These are phyloP conservation scores for Ptyas mucosa DNA, from an alignment of 2,113 vertebrate genomes.

Conservation along the genomic window DNA sequence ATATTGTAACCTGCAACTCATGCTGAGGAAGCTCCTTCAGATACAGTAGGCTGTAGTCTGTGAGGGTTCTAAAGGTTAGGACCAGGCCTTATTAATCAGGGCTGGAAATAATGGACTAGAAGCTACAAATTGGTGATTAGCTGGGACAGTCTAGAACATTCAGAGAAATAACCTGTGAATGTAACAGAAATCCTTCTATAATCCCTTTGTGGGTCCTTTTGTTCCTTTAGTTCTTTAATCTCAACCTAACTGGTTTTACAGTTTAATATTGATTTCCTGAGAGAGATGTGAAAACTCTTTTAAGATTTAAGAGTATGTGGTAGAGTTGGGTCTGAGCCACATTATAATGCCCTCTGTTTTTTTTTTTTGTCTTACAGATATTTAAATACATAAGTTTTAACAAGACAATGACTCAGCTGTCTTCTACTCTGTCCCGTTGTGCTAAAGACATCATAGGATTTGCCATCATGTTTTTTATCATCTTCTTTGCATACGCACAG, in stretches of 20 bases:
- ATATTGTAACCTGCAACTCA: neutral
- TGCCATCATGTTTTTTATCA: conserved; percentile 72
- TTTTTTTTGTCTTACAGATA: conserved; percentile 65
- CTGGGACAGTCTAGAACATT: neutral
- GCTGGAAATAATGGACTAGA: neutral
- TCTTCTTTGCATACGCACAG: conserved; percentile 74
- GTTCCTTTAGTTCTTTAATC: neutral
- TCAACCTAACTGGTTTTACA: neutral
- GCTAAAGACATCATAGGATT: conserved; percentile 71
- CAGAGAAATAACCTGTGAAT: neutral
- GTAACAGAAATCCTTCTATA: neutral
- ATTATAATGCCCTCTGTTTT: neutral
- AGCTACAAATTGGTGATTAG: neutral
- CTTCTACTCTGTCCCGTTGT: conserved; percentile 68
- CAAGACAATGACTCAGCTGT: conserved; percentile 70
- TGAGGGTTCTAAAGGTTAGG: neutral
- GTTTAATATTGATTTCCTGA: neutral
- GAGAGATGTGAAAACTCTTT: neutral
- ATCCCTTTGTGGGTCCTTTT: neutral
- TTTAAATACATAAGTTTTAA: conserved; percentile 71
- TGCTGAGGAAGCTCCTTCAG: neutral
- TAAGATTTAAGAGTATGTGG: neutral
- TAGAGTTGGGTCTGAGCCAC: neutral
- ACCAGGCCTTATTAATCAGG: neutral
- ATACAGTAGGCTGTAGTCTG: neutral